These are phyloP conservation scores for Characodon lateralis DNA, from an alignment of 2,797 vertebrate species.

Conservation along the genomic window DNA sequence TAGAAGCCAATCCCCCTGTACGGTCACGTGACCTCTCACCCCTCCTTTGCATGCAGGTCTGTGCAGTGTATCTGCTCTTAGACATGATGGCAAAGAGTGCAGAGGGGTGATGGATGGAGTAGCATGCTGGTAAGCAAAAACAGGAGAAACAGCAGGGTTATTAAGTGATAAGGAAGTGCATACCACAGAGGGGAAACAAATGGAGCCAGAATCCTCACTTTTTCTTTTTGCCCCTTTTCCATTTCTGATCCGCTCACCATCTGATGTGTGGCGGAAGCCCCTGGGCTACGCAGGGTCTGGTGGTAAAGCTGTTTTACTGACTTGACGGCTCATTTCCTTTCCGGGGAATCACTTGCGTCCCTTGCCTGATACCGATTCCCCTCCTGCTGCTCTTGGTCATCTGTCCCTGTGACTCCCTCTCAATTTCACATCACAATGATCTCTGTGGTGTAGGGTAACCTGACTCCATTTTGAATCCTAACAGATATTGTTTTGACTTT, in stretches of 20 bases:
- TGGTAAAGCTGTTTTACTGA: constrained; percentile 49
- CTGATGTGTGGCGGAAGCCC: constrained; percentile 24
- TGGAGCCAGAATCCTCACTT: constrained; percentile 22
- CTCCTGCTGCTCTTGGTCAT: constrained; percentile 44
- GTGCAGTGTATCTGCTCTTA: constrained; percentile 27
- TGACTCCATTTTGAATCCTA: constrained; percentile 68
- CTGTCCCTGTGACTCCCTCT: constrained; percentile 30
- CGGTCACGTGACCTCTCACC: constrained; percentile 59
- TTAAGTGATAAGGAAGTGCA: constrained; percentile 50
- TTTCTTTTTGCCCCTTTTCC: background rate
- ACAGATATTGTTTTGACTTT: constrained; percentile 60
- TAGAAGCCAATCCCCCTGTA: constrained; percentile 42
- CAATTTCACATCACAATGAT: constrained; percentile 48
- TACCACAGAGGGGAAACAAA: constrained; percentile 26
- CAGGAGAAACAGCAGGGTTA: constrained; percentile 23
- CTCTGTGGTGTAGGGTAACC: constrained; percentile 53
- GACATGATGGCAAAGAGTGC: constrained; percentile 11
- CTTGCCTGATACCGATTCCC: constrained; percentile 41
- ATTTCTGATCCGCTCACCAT: constrained; percentile 13
- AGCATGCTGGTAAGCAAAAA: constrained; percentile 30
- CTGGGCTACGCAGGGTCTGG: constrained; percentile 35
- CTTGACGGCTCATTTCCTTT: constrained; percentile 54
- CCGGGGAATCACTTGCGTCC: constrained; percentile 32
- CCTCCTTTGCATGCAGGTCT: constrained; percentile 6
- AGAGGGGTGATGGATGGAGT: constrained; percentile 42